phyloP scores from a whole-genome alignment of 1,140 invertebrate species.

The Scaptomyza pallida region DNA sequence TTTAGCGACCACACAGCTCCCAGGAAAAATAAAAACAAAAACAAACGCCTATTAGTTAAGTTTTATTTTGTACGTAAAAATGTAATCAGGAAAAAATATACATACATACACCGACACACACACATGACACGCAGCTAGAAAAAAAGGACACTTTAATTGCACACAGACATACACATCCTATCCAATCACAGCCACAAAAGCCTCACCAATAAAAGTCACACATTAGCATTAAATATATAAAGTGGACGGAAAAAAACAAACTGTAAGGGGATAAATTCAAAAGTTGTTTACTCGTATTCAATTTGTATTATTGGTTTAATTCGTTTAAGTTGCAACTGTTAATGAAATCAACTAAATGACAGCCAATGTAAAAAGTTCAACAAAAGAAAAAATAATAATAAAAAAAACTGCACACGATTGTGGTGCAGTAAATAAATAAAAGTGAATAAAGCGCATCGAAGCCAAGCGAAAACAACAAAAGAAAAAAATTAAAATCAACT shows the following conservation, averaged over 20 bases:
- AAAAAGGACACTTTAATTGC: background rate
- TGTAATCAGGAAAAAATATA: slow-evolving; percentile 41
- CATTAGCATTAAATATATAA: slow-evolving; percentile 28
- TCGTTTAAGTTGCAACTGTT: slow-evolving; percentile 65
- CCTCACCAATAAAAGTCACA: slow-evolving; percentile 13
- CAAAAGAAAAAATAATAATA: slow-evolving; percentile 26
- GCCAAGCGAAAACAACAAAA: slow-evolving; percentile 25
- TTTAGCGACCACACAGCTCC: slow-evolving; percentile 47
- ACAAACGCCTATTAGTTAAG: slow-evolving; percentile 60
- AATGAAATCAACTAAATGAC: slow-evolving; percentile 68
- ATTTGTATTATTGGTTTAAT: slow-evolving; percentile 37
- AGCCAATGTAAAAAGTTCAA: slow-evolving; percentile 72
- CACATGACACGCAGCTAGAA: slow-evolving; percentile 1
- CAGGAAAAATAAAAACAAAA: slow-evolving; percentile 27
- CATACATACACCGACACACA: slow-evolving; percentile 9
- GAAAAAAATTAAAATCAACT: slow-evolving; percentile 21
- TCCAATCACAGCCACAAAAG: slow-evolving; percentile 24
- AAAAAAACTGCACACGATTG: slow-evolving; percentile 38
- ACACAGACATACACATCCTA: slow-evolving; percentile 2
- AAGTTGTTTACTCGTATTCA: slow-evolving; percentile 37
- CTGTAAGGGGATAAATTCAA: slow-evolving; percentile 17
- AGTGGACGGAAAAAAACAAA: background rate
- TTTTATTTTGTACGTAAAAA: slow-evolving; percentile 60
- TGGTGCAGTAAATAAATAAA: slow-evolving; percentile 26
- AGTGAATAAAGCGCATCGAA: slow-evolving; percentile 43